Percentiles rank a stretch among this genome's conserved stretches.
These are phyloP conservation scores for Antheraea yamamai DNA, from an alignment of 2,888 invertebrate genomes.

Conservation along the genomic window DNA sequence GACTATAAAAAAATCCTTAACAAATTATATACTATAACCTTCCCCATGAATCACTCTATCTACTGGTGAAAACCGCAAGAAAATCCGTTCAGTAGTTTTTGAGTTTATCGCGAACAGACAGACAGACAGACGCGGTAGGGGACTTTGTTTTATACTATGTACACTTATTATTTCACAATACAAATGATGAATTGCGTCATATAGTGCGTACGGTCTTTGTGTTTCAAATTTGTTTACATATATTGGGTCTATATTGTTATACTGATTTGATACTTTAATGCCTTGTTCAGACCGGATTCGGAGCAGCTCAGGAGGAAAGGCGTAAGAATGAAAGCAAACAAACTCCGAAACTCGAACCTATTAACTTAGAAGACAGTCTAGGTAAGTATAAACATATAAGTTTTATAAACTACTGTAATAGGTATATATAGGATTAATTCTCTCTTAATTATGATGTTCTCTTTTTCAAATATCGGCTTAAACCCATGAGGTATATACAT, in stretches of 20 bases:
- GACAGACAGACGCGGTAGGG: no score
- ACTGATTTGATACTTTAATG: not conserved
- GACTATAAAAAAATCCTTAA: no score
- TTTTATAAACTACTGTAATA: not conserved
- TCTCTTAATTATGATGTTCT: no score
- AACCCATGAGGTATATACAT: not conserved
- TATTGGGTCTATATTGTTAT: not conserved
- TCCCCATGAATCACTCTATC: no score
- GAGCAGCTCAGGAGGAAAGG: slow-evolving; percentile 70
- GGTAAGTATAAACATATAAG: slow-evolving; percentile 27
- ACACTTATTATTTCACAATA: not conserved
- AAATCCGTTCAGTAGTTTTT: no score
- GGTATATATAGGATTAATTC: not conserved
- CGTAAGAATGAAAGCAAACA: slow-evolving; percentile 56
- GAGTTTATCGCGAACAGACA: no score
- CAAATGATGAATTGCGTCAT: not conserved
- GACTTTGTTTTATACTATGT: no score
- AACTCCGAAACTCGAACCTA: slow-evolving; percentile 51
- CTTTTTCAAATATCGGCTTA: no score
- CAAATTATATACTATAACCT: no score
- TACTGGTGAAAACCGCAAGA: no score
- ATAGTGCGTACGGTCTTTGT: not conserved
- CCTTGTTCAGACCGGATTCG: slow-evolving; percentile 76
- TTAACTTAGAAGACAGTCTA: slow-evolving; percentile 44
- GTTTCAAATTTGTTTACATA: not conserved